Evolutionary conservation across 2,797 vertebrate genomes (phyloP), one percentile per base, ranked within the genome.

Genomic region (Chelon labrosus): DNA sequence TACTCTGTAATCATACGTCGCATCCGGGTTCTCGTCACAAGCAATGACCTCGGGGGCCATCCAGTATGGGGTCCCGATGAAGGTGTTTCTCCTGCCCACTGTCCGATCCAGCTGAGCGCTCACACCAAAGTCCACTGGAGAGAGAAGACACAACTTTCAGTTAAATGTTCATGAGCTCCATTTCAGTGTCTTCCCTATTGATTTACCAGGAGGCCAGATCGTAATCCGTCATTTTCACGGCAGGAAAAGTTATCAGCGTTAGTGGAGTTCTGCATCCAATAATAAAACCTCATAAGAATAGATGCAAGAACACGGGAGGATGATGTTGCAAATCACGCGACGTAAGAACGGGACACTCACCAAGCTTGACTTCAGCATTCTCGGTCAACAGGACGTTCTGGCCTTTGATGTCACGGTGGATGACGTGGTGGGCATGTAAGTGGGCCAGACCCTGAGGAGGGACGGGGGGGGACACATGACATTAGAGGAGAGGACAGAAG

Each of bases 31-130:
- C 94, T 98, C 97, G 10, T 98, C 97, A 62, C 97, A 98, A 74
- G 97, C 97, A 9, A 98, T 98, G 90, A 98, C 97, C 90, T 98
- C 97, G 0, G 97, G 97, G 39, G 97, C 97, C 97, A 99, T 99
- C 97, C 97, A 99, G 56, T 98, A 99, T 0, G 97, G 97, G 9
- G 97, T 99, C 80, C 97, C 97, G 59, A 99, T 99, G 84, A 99
- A 99, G 4, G 98, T 99, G 88, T 99, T 99, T 77, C 98, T 96
- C 83, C 98, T 92, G 44, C 98, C 98, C 46, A 99, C 97, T 0
- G 98, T 99, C 67, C 98, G 95, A 86, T 99, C 98, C 84, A 99
- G 93, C 92, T 99, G 98, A 73, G 98, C 98, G 0, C 97, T 98
- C 77, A 99, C 97, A 4, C 98, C 98, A 2, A 98, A 98, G 92